A percentile compares a stretch with the other conserved stretches of the same genome.
These are phyloP conservation scores for Nysson spinosus DNA, from an alignment of 2,888 invertebrate genomes.

Conservation along the genomic window DNA sequence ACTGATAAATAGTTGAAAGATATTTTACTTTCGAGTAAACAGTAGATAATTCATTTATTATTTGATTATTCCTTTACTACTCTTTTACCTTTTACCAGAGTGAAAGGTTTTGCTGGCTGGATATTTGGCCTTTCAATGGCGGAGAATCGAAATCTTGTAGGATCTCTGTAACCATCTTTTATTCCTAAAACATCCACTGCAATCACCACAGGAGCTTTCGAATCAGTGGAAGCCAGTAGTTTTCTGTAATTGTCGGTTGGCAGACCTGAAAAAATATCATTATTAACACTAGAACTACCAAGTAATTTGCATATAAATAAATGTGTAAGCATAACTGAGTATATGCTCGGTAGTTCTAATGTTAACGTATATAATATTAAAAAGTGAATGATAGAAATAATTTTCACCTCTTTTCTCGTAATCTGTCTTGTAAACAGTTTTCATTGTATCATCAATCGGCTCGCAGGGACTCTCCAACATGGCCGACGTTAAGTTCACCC, in stretches of 20 bases:
- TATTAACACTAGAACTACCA: too few species aligned
- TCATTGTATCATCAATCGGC: constrained; percentile 81
- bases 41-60: too few species aligned
- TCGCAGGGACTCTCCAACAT: constrained; percentile 83
- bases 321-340: too few species aligned
- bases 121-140: constrained; percentile 80
- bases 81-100: constrained; percentile 49
- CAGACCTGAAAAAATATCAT: constrained; percentile 76
- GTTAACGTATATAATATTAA: too few species aligned
- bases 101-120: constrained; percentile 76
- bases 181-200: constrained; percentile 80
- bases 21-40: too few species aligned
- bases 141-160: constrained; percentile 80
- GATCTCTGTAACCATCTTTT: constrained; percentile 82
- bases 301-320: too few species aligned
- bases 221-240: constrained; percentile 81
- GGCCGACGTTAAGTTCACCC: constrained; percentile 59
- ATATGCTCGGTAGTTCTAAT: too few species aligned
- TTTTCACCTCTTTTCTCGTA: constrained; percentile 80
- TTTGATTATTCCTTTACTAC: too few species aligned
- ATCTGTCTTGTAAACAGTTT: constrained; percentile 82
- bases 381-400: neutral
- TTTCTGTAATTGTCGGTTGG: constrained; percentile 80
- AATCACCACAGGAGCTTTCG: constrained; percentile 81
- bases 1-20: too few species aligned